phyloP scores from a whole-genome alignment of 1,140 invertebrate species.

The Zaprionus camerounensis region DNA sequence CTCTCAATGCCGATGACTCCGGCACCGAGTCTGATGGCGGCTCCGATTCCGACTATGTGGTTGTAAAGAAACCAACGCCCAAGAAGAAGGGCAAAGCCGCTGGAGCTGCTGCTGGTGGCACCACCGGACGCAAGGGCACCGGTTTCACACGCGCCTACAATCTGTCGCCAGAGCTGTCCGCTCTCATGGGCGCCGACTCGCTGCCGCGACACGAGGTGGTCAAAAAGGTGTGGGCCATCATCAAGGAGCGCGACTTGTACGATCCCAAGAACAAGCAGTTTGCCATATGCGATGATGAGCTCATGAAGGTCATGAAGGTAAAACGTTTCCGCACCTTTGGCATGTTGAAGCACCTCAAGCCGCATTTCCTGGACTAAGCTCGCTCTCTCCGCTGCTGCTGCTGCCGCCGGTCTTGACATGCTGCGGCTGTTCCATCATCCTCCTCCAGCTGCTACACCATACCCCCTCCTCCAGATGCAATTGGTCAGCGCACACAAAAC shows the following conservation, averaged over 20 bases:
- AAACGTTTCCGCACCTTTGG: constrained; percentile 96
- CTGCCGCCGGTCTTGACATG: background rate
- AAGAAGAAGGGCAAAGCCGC: constrained; percentile 73
- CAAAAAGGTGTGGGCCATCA: constrained; percentile 95
- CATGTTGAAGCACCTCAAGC: constrained; percentile 98
- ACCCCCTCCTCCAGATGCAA: constrained; percentile 65
- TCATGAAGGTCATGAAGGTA: constrained; percentile 94
- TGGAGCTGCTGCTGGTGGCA: constrained; percentile 73
- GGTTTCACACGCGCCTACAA: constrained; percentile 93
- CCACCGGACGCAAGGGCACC: constrained; percentile 85
- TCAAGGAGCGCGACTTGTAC: constrained; percentile 96
- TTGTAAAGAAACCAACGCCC: constrained; percentile 85
- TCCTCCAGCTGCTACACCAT: background rate
- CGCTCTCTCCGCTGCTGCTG: too few relatives aligned
- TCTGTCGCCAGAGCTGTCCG: constrained; percentile 93
- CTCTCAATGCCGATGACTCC: constrained; percentile 71
- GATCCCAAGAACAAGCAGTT: constrained; percentile 97
- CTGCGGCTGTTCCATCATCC: background rate
- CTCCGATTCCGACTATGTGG: constrained; percentile 91
- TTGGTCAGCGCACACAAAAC: constrained; percentile 31
- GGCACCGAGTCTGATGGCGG: constrained; percentile 91
- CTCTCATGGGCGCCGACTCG: constrained; percentile 92
- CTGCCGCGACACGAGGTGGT: constrained; percentile 97
- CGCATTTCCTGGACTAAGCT: constrained; percentile 92
- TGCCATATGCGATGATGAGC: constrained; percentile 95